Percentiles rank a stretch among this genome's conserved stretches.
Evolutionary conservation across 2,113 vertebrate species (phyloP).

Genomic region (Neolamprologus falcicula): DNA sequence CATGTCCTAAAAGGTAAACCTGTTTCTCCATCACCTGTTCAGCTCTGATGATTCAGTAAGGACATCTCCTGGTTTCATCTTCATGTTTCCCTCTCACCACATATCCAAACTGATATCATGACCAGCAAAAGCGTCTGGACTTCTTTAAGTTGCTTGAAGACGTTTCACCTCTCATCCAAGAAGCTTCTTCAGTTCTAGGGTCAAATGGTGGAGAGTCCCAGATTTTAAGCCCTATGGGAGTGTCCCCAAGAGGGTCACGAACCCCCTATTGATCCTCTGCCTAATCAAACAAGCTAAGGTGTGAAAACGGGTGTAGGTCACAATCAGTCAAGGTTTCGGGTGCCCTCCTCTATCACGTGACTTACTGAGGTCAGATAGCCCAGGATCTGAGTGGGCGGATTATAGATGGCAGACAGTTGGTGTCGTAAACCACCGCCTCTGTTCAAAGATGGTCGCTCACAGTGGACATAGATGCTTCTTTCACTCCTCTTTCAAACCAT

Average conservation of each 20-base stretch:
- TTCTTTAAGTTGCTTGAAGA: not conserved
- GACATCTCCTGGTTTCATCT: no score
- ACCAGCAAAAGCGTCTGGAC: accelerated
- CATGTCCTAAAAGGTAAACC: no score
- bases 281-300: not conserved
- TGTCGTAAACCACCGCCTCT: not conserved
- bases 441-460: not conserved
- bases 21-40: no score
- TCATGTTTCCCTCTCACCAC: no score
- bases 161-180: not conserved
- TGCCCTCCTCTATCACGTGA: not conserved
- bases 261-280: not conserved
- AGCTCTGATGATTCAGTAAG: no score
- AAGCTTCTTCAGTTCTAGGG: not conserved
- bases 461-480: not conserved
- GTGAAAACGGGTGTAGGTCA: not conserved
- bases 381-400: not conserved
- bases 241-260: not conserved
- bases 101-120: no score
- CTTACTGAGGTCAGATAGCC: not conserved
- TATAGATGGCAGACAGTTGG: not conserved
- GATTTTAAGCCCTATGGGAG: not conserved
- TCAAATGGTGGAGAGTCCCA: not conserved
- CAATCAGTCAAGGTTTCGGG: not conserved
- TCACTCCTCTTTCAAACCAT: not conserved